Evolutionary conservation across 1,140 invertebrate genomes (phyloP).

Genomic region (Linepithema humile): DNA sequence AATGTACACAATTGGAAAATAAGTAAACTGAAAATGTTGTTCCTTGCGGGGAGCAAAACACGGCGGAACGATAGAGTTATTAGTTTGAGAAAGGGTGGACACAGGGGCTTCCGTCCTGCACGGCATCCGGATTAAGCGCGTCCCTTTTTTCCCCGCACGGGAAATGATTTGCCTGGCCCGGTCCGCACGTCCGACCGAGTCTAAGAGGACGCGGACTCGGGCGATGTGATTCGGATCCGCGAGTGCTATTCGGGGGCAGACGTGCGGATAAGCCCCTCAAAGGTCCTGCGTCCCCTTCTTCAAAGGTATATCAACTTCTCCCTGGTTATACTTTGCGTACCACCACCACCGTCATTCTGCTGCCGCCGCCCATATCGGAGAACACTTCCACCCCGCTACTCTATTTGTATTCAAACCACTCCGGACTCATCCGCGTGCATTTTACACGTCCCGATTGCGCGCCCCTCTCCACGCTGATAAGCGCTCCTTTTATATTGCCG

Average conservation of each 20-base stretch:
- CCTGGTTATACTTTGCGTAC: conserved; percentile 50
- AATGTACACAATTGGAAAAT: neutral
- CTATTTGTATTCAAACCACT: conserved; percentile 65
- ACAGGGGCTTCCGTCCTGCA: neutral
- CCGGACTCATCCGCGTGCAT: conserved; percentile 30
- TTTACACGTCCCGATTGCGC: conserved; percentile 41
- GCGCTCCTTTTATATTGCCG: conserved; percentile 35
- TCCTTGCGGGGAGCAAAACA: neutral
- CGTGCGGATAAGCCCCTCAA: conserved; percentile 67
- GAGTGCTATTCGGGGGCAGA: conserved; percentile 61
- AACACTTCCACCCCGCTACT: conserved; percentile 41
- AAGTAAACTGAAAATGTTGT: neutral
- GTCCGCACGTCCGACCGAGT: conserved; percentile 32
- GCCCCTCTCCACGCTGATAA: conserved; percentile 21
- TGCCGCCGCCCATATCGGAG: conserved; percentile 34
- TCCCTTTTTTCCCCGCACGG: conserved; percentile 34
- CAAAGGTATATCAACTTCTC: conserved; percentile 60
- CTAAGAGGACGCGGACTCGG: conserved; percentile 50
- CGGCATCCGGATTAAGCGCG: conserved; percentile 41
- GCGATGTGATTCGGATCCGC: conserved; percentile 58
- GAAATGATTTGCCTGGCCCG: conserved; percentile 39
- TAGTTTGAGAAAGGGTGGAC: conserved; percentile 33
- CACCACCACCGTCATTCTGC: neutral
- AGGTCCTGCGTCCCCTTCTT: conserved; percentile 58
- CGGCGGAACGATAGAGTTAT: conserved; percentile 33